Percentiles rank a stretch among this genome's conserved stretches.
phyloP scores from a whole-genome alignment of 2,888 invertebrate species.

The Aspidapion aeneum region DNA sequence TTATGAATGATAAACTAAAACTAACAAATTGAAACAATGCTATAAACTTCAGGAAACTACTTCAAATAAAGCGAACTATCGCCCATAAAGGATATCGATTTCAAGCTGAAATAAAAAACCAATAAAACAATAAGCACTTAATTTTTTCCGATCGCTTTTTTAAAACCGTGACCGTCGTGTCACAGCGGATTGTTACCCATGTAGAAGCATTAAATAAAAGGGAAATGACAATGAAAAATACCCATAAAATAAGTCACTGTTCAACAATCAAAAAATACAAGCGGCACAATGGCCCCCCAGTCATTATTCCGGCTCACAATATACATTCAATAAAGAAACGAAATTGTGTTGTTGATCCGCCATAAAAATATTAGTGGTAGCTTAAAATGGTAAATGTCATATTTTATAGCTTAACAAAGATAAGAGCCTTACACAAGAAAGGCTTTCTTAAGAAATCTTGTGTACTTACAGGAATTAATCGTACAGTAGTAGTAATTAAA shows the following conservation, averaged over 20 bases:
- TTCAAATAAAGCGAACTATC: not conserved
- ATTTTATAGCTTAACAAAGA: too few species aligned
- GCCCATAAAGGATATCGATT: not conserved
- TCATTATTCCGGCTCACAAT: not conserved
- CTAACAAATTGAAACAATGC: too few species aligned
- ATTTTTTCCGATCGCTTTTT: not conserved
- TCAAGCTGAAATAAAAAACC: not conserved
- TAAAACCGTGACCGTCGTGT: not conserved
- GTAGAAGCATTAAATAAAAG: conserved; percentile 14
- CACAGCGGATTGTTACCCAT: not conserved
- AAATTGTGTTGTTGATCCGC: not conserved
- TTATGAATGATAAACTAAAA: too few species aligned
- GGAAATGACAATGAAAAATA: conserved; percentile 17
- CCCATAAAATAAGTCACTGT: conserved; percentile 15
- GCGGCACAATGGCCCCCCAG: not conserved
- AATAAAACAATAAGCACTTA: not conserved
- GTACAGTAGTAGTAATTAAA: too few species aligned
- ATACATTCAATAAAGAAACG: not conserved
- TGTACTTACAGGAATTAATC: too few species aligned
- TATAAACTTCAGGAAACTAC: not conserved
- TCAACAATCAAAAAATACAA: conserved; percentile 20
- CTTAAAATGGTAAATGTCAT: not conserved
- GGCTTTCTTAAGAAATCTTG: too few species aligned
- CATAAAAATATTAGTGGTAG: not conserved
- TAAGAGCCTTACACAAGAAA: too few species aligned